phyloP scores from a whole-genome alignment of 2,113 vertebrate genomes.

The Microcebus murinus region DNA sequence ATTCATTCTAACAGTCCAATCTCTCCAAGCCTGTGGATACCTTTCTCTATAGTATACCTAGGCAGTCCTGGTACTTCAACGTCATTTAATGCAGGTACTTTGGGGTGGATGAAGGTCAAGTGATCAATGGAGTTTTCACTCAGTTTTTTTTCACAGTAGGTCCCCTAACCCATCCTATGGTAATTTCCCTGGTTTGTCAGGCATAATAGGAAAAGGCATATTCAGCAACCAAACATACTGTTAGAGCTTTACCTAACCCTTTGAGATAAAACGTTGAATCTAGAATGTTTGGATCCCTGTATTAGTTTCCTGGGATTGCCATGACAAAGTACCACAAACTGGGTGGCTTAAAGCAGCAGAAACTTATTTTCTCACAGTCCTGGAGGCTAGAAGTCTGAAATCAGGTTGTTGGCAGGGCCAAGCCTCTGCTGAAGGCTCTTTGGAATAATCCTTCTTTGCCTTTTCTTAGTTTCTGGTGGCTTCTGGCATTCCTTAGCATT shows the following conservation, averaged over 20 bases:
- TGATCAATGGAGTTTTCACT: not conserved
- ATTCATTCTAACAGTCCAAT: not conserved
- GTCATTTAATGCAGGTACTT: not conserved
- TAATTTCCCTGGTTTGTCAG: not conserved
- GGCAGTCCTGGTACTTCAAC: not conserved
- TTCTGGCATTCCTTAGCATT: not conserved
- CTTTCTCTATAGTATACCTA: not conserved
- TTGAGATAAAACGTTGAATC: not conserved
- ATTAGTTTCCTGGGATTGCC: not conserved
- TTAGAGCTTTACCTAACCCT: not conserved
- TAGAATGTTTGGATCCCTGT: not conserved
- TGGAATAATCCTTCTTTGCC: not conserved
- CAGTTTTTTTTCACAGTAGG: not conserved
- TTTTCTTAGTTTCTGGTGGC: not conserved
- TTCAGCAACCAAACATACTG: not conserved
- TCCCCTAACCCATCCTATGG: not conserved
- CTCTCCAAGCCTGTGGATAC: not conserved
- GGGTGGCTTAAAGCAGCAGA: not conserved
- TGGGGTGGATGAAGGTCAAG: not conserved
- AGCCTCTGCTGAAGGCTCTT: not conserved
- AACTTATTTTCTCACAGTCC: not conserved
- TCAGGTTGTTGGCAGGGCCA: not conserved
- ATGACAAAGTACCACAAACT: not conserved
- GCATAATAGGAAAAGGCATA: not conserved
- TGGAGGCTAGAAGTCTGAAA: not conserved